phyloP scores from a whole-genome alignment of 2,888 invertebrate genomes.

The Panopea generosa region DNA sequence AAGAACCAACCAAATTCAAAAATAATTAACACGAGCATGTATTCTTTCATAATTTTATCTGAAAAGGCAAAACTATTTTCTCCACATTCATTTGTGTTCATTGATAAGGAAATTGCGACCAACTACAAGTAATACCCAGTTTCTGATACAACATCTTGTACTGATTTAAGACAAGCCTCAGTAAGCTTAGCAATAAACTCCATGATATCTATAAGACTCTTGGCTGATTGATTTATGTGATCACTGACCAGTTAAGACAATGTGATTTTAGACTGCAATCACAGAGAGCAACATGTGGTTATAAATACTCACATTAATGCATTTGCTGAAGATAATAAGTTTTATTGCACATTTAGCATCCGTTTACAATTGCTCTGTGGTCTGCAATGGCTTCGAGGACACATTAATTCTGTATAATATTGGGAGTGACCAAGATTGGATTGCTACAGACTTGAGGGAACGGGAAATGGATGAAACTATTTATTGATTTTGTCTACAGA shows the following conservation, averaged over 20 bases:
- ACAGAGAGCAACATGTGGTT: slow-evolving; percentile 27
- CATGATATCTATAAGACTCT: slow-evolving; percentile 20
- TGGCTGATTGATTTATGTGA: slow-evolving; percentile 51
- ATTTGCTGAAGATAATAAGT: slow-evolving; percentile 39
- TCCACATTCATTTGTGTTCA: slow-evolving; percentile 2
- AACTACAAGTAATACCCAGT: slow-evolving; percentile 18
- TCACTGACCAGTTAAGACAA: slow-evolving; percentile 45
- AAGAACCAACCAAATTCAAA: no score
- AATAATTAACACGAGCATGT: no score
- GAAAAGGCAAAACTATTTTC: slow-evolving; percentile 5
- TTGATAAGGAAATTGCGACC: neutral
- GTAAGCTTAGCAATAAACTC: slow-evolving; percentile 5
- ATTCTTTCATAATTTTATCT: no score
- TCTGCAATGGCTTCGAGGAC: no score
- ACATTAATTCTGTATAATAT: no score
- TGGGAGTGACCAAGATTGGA: no score
- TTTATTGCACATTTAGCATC: slow-evolving; percentile 44
- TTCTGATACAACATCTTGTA: neutral
- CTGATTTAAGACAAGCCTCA: slow-evolving; percentile 26
- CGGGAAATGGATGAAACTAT: no score
- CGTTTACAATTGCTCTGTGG: slow-evolving; percentile 1
- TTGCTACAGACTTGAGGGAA: no score
- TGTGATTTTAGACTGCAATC: slow-evolving; percentile 35
- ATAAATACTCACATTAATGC: slow-evolving; percentile 39
- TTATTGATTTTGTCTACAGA: no score